phyloP scores from a whole-genome alignment of 2,797 vertebrate genomes.

The Phrynocephalus vlangalii region DNA sequence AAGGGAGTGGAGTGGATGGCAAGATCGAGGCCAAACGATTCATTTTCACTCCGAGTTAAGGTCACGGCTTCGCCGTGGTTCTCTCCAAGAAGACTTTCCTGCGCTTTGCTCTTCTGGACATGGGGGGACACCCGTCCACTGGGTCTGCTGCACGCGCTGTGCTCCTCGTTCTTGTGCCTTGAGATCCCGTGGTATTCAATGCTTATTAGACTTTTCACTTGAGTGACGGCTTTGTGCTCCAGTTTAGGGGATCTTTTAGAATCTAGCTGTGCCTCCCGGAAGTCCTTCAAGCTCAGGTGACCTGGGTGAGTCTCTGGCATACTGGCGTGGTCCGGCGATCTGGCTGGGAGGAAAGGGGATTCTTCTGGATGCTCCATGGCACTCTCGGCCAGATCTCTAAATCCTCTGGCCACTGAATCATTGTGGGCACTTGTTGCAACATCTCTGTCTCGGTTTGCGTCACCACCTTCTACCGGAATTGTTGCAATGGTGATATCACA shows the following conservation, averaged over 20 bases:
- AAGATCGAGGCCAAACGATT: slow-evolving; percentile 84
- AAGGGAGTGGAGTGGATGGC: slow-evolving; percentile 84
- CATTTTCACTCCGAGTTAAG: slow-evolving; percentile 77
- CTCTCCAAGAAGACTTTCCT: slow-evolving; percentile 59
- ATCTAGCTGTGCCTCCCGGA: slow-evolving; percentile 79
- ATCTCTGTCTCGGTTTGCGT: slow-evolving; percentile 74
- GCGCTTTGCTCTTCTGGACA: slow-evolving; percentile 75
- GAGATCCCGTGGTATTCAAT: slow-evolving; percentile 76
- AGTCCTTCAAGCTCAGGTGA: slow-evolving; percentile 76
- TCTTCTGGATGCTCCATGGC: slow-evolving; percentile 58
- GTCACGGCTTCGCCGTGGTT: slow-evolving; percentile 73
- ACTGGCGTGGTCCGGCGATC: slow-evolving; percentile 71
- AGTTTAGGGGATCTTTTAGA: slow-evolving; percentile 87
- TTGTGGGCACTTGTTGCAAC: slow-evolving; percentile 65
- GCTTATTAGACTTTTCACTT: slow-evolving; percentile 85
- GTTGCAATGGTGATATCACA: slow-evolving; percentile 63
- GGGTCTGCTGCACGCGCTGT: slow-evolving; percentile 55
- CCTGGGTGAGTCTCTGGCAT: slow-evolving; percentile 62
- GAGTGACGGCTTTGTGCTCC: slow-evolving; percentile 85
- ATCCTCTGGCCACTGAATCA: slow-evolving; percentile 68
- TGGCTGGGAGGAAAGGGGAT: slow-evolving; percentile 76
- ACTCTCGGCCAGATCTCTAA: slow-evolving; percentile 70
- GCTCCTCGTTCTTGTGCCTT: slow-evolving; percentile 76
- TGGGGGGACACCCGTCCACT: slow-evolving; percentile 65
- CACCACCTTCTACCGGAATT: slow-evolving; percentile 72